Conservation (phyloP, 2,113 vertebrate species). For the Mirounga angustirostris region DNA sequence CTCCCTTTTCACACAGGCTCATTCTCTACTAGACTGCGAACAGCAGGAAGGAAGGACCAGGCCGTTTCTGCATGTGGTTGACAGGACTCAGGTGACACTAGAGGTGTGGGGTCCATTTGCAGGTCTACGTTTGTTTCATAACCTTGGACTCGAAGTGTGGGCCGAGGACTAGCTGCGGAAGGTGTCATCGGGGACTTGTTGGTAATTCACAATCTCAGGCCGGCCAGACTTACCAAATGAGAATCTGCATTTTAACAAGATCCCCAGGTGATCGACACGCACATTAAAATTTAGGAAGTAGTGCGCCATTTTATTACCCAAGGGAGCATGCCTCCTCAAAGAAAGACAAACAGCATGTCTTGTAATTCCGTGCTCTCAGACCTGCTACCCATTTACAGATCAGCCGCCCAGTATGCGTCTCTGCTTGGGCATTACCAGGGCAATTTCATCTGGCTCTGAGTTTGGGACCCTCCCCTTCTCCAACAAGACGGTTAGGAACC, state of each 20-base stretch:
- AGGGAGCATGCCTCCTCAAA: neutral
- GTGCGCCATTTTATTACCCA: neutral
- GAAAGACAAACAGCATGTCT: neutral
- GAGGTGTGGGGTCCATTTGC: neutral
- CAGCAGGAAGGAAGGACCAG: neutral
- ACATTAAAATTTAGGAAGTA: neutral
- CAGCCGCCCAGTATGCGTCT: neutral
- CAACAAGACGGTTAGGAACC: neutral
- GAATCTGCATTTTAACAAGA: slow-evolving; percentile 51
- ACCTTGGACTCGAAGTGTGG: neutral
- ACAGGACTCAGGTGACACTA: neutral
- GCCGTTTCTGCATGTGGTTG: neutral
- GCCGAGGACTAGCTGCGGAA: neutral
- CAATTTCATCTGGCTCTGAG: neutral
- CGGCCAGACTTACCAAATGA: neutral
- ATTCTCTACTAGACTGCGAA: neutral
- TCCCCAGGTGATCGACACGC: neutral
- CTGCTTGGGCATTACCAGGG: neutral
- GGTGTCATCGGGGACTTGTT: neutral
- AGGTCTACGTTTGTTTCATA: neutral
- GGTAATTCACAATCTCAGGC: neutral
- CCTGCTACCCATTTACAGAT: neutral
- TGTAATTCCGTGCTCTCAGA: neutral
- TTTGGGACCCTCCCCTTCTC: neutral
- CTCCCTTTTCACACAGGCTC: neutral